Base-by-base conservation (phyloP, 2,797 vertebrate genomes). In the Antennarius maculatus region DNA sequence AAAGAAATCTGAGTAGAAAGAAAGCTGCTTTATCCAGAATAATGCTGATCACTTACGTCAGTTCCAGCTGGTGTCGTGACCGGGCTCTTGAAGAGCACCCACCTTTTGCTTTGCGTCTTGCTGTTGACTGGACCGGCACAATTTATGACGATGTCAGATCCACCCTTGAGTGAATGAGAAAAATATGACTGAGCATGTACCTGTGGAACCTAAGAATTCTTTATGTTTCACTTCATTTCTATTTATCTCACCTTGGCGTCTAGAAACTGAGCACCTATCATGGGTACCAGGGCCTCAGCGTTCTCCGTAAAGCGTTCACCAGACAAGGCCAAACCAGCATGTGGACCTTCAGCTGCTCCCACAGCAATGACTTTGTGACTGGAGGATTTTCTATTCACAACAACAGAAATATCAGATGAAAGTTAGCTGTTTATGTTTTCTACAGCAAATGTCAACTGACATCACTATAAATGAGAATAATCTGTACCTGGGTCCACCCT, bases 401-500 rank as follows among this genome's bases (percentile, higher is more conserved):
- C 29, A 23, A 76, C 13, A 64, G 27, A 43, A 52, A 46, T 51
- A 15, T 57, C 8, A 61, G n/a, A 51, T 63, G 49, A n/a, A 50
- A 42, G 31, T 1, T 1, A 1, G 31, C 0, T 5, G 13, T 17
- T 69, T 0, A 28, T 41, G 4, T 55, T 60, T 47, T 9, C 28
- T 11, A 17, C 6, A 6, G 27, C 14, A 4, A 54, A 3, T 27
- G 1, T 45, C 5, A 43, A 39, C 8, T 34, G 13, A 59, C 1
- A 34, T 46, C 43, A 4, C 0, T 23, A 23, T 23, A 76, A 54
- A 67, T 27, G 8, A 13, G 50, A 5, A 41, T 74, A 9, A 71
- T 56, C 14, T 16, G 34, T 86, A 98, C 97, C 96, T 97, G 80
- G 94, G 92, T 92, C 94, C 94, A 68, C 95, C 94, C 53, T 96